Evolutionary conservation across 2,113 vertebrate species (phyloP).

Genomic region (Arizona elegans): DNA sequence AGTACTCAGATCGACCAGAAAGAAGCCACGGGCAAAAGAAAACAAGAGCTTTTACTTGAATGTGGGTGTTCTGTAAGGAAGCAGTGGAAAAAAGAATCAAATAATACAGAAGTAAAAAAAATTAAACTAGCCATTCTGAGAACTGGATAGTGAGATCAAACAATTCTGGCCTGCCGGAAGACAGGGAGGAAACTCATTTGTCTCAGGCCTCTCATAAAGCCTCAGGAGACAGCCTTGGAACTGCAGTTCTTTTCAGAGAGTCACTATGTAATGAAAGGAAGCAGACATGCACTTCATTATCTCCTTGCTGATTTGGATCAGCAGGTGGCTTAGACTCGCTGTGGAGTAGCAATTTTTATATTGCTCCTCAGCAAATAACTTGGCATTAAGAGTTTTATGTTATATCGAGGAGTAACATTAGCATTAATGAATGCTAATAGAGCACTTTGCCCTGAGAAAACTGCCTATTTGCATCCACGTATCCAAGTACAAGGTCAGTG

Average conservation of each 20-base stretch:
- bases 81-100: neutral
- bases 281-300: slow-evolving; percentile 26
- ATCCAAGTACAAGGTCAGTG: slow-evolving; percentile 26
- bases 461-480: slow-evolving; percentile 30
- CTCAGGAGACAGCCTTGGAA: neutral
- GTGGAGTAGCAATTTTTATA: slow-evolving; percentile 38
- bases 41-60: neutral
- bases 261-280: slow-evolving; percentile 11
- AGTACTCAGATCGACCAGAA: neutral
- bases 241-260: slow-evolving; percentile 14
- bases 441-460: slow-evolving; percentile 37
- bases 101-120: neutral
- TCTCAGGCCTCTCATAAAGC: neutral
- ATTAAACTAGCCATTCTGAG: neutral
- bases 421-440: slow-evolving; percentile 40
- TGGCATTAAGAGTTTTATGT: slow-evolving; percentile 39
- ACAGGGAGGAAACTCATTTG: slow-evolving; percentile 7
- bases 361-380: slow-evolving; percentile 38
- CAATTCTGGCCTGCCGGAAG: neutral
- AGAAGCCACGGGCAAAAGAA: neutral
- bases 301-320: slow-evolving; percentile 33
- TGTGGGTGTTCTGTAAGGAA: neutral
- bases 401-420: slow-evolving; percentile 23
- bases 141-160: neutral
- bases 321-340: slow-evolving; percentile 26